Base-by-base conservation (phyloP, 1,140 invertebrate species). In the Panulirus ornatus region DNA sequence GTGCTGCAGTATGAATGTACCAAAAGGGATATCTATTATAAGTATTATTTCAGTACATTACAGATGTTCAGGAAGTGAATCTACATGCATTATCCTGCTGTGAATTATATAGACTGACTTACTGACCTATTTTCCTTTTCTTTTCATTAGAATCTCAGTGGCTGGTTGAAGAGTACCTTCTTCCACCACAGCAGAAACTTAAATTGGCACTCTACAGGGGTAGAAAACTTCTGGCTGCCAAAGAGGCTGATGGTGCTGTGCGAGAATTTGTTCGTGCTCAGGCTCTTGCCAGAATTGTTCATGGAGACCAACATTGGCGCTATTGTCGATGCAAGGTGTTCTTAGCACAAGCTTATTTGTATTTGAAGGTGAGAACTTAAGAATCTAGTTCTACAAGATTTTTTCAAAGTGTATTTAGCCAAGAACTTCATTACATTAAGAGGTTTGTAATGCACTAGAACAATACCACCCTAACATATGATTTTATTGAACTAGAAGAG, bases 221-320 rank as follows among this genome's bases (percentile, higher is more conserved):
- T 14, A 63, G 91, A 34, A 84, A 87, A 54, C 71, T 91, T 19
- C 66, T 91, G 19, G 87, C 84, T 8, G 71, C 82, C 5, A 75
- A 73, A 14, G 88, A 87, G 42, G 91, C 76, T 44, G 87, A 89
- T 19, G 79, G 85, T 34, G 88, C 91, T 2, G 88, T 92, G 27
- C 54, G 89, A 51, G 91, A 89, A 44, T 92, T 92, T 66, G 78
- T 92, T 16, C 38, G 88, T 19, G 81, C 88, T 14, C 78, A 78
- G 27, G 91, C 91, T 11, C 79, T 92, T 16, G 88, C 91, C n/a
- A 40, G 91, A n/a, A 88, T 92, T 70, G 91, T 92, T 5, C 91
- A 92, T 84, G 91, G 91, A 2, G 84, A 90, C 47, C 84, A 89
- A n/a, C 91, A 92, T 36, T 92, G 91, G 91, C 51, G 91, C 22